Conservation (phyloP, 2,888 invertebrate species). For the Drosophila affinis region DNA sequence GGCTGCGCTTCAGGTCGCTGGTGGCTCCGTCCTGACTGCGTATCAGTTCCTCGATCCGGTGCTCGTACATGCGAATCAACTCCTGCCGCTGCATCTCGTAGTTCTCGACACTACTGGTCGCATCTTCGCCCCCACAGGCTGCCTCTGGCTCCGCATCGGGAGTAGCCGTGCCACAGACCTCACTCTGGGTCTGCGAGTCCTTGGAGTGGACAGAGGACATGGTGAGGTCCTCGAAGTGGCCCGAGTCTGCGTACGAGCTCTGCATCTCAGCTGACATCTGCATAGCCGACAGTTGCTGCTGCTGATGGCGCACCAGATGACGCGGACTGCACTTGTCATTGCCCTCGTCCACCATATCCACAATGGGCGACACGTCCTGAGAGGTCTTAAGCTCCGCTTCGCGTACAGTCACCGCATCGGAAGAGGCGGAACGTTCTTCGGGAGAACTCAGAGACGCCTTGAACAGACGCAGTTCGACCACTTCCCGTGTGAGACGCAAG, state of each 20-base stretch:
- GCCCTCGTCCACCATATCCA: slow-evolving; percentile 85
- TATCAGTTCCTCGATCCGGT: slow-evolving; percentile 90
- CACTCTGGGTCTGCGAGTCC: slow-evolving; percentile 86
- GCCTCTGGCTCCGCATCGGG: slow-evolving; percentile 45
- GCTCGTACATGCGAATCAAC: slow-evolving; percentile 89
- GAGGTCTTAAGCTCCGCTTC: slow-evolving; percentile 87
- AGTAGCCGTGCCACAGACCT: slow-evolving; percentile 70
- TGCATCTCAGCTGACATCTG: slow-evolving; percentile 86
- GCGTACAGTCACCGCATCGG: slow-evolving; percentile 89
- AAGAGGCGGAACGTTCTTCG: slow-evolving; percentile 91
- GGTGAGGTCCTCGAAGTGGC: slow-evolving; percentile 92
- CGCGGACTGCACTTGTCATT: slow-evolving; percentile 82
- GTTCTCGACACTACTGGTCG: slow-evolving; percentile 83
- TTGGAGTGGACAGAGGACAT: slow-evolving; percentile 91
- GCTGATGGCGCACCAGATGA: slow-evolving; percentile 69
- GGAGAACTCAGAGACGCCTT: slow-evolving; percentile 92
- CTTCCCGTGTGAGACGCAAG: slow-evolving; percentile 88
- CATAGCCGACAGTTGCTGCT: slow-evolving; percentile 58
- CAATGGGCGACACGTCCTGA: slow-evolving; percentile 85
- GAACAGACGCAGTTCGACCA: slow-evolving; percentile 91
- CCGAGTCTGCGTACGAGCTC: slow-evolving; percentile 92
- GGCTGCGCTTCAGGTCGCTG: slow-evolving; percentile 90
- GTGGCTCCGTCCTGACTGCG: slow-evolving; percentile 86
- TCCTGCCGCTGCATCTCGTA: slow-evolving; percentile 88
- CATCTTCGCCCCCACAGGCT: slow-evolving; percentile 38